A percentile compares a stretch with the other conserved stretches of the same genome.
phyloP scores from a whole-genome alignment of 2,888 invertebrate species.

The Pemphredon lugubris region DNA sequence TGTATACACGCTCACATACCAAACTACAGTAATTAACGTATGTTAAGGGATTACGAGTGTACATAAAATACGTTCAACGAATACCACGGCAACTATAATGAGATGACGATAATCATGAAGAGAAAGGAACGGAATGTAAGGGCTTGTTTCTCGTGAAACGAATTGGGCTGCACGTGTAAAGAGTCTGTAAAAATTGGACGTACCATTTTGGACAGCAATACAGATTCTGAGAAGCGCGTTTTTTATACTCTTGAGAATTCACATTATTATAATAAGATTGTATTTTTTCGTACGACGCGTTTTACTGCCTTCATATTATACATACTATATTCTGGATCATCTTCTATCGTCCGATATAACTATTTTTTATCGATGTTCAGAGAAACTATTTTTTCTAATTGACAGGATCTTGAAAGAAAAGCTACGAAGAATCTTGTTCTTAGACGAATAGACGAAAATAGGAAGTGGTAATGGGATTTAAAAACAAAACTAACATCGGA shows the following conservation, averaged over 20 bases:
- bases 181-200: too few species aligned
- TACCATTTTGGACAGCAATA: too few species aligned
- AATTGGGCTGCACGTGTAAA: too few species aligned
- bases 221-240: neutral
- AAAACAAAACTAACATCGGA: neutral
- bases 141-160: too few species aligned
- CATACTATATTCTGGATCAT: conserved; percentile 8
- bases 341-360: conserved; percentile 1
- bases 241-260: neutral
- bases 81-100: neutral
- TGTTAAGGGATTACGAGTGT: conserved; percentile 31
- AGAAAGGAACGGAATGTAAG: neutral
- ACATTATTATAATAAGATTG: neutral
- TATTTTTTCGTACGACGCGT: neutral
- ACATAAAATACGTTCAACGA: conserved; percentile 19
- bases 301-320: neutral
- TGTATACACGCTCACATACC: conserved; percentile 37
- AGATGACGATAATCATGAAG: neutral
- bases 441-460: neutral
- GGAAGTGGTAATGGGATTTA: neutral
- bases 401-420: neutral
- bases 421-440: neutral
- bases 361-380: conserved; percentile 13
- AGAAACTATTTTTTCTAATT: conserved; percentile 19
- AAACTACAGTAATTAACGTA: conserved; percentile 45